Percentiles rank a stretch among this genome's conserved stretches.
Conservation (phyloP, 2,797 vertebrate genomes). For the Myotis myotis region DNA sequence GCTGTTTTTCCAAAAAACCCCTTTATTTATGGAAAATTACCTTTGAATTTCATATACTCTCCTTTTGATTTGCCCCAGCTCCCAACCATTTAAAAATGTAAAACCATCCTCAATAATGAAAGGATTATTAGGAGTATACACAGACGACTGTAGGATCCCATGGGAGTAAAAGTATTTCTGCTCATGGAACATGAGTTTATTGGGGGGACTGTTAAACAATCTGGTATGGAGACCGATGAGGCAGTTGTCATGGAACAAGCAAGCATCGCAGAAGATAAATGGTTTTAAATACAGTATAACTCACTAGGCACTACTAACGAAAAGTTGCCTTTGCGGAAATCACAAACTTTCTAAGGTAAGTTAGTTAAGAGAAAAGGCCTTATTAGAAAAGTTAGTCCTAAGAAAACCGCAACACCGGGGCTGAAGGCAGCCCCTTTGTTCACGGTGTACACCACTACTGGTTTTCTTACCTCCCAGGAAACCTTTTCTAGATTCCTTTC, state of each 20-base stretch:
- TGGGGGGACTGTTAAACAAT: not conserved
- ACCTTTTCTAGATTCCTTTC: not conserved
- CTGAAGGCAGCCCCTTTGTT: not conserved
- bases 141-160: not conserved
- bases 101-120: not conserved
- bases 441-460: not conserved
- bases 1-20: not conserved
- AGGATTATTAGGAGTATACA: not conserved
- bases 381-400: not conserved
- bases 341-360: constrained; percentile 14
- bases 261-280: not conserved
- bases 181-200: not conserved
- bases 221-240: not conserved
- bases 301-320: not conserved
- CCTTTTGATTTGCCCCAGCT: not conserved
- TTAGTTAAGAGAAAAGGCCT: not conserved
- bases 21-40: not conserved
- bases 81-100: not conserved
- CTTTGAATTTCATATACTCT: not conserved
- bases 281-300: not conserved
- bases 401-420: not conserved
- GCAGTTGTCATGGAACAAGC: not conserved
- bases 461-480: not conserved
- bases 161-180: not conserved
- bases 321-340: not conserved